A percentile compares a stretch with the other conserved stretches of the same genome.
These are phyloP conservation scores for Strigamia maritima DNA, from an alignment of 2,888 invertebrate genomes.

Conservation along the genomic window DNA sequence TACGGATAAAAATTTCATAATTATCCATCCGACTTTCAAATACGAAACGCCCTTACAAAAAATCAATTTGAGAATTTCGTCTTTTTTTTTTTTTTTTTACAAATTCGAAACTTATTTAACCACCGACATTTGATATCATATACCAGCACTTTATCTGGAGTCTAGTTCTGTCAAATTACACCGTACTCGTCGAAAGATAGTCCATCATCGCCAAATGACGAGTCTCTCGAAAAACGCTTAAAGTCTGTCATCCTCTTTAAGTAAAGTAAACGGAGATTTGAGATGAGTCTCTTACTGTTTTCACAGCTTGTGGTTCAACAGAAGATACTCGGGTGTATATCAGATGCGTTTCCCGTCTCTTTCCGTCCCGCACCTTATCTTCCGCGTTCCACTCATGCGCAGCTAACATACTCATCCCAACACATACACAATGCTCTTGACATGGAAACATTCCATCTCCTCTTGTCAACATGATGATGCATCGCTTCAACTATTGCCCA, in stretches of 20 bases:
- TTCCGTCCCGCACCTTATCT: conserved; percentile 31
- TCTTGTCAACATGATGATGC: conserved; percentile 34
- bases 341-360: conserved; percentile 30
- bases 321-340: conserved; percentile 21
- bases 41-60: too few species aligned
- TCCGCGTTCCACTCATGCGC: conserved; percentile 22
- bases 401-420: conserved; percentile 30
- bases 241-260: conserved; percentile 28
- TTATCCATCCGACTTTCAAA: too few species aligned
- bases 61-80: background rate
- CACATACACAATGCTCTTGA: conserved; percentile 34
- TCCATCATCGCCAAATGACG: conserved; percentile 24
- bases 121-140: background rate
- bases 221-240: conserved; percentile 20
- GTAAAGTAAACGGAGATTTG: conserved; percentile 17
- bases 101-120: background rate
- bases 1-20: too few species aligned
- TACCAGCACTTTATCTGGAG: background rate
- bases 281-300: conserved; percentile 28
- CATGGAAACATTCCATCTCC: conserved; percentile 34
- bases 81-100: background rate
- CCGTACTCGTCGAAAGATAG: background rate
- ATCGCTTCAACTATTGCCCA: conserved; percentile 32
- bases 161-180: conserved; percentile 18
- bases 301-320: conserved; percentile 30